Evolutionary conservation across 2,113 vertebrate genomes (phyloP).

Genomic region (Rhynchomys soricoides): DNA sequence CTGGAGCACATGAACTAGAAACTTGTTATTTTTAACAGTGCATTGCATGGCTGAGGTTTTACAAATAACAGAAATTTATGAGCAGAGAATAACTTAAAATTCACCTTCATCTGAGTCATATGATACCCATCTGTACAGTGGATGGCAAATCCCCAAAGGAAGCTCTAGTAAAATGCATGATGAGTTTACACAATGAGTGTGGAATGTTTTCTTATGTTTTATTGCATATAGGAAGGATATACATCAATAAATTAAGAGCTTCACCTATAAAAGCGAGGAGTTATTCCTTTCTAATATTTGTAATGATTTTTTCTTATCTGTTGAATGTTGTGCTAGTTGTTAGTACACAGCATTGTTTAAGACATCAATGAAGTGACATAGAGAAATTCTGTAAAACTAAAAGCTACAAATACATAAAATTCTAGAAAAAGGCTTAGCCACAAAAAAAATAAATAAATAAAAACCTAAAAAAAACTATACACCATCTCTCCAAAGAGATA

Average conservation of each 20-base stretch:
- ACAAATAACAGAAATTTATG: neutral
- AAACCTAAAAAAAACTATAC: neutral
- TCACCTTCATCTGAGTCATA: neutral
- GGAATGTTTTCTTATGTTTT: neutral
- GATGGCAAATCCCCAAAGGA: neutral
- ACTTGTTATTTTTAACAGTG: neutral
- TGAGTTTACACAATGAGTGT: no score
- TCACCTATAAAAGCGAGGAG: neutral
- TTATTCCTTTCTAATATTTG: neutral
- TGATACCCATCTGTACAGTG: neutral
- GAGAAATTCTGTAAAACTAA: neutral
- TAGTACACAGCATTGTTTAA: neutral
- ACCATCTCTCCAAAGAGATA: neutral
- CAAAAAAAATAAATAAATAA: neutral
- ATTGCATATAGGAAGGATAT: neutral
- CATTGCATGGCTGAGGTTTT: neutral
- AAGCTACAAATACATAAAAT: neutral
- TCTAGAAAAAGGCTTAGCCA: neutral
- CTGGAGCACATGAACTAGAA: neutral
- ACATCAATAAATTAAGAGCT: neutral
- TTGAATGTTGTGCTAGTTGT: neutral
- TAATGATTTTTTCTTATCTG: neutral
- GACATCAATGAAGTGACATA: accelerated
- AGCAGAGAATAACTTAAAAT: neutral
- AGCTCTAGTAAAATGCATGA: neutral